phyloP scores from a whole-genome alignment of 2,113 vertebrate genomes.

The Phrynocephalus versicolor region DNA sequence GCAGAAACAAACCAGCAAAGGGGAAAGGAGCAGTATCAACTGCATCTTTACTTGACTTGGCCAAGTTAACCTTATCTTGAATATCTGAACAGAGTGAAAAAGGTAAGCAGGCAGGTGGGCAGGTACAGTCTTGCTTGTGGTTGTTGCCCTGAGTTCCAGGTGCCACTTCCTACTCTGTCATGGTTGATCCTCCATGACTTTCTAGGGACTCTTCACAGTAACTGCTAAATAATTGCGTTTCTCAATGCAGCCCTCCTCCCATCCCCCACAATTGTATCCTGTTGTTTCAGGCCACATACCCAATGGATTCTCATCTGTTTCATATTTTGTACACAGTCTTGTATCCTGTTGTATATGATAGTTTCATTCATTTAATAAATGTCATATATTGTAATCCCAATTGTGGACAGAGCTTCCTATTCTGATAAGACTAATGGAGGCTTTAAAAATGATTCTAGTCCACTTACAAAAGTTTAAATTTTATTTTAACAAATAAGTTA shows the following conservation, averaged over 20 bases:
- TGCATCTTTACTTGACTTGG: no score
- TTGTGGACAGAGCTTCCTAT: background rate
- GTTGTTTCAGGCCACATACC: background rate
- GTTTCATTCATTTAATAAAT: background rate
- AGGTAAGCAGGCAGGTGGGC: background rate
- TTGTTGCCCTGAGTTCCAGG: background rate
- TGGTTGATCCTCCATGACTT: background rate
- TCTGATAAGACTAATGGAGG: background rate
- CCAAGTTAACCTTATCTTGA: no score
- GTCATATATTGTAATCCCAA: background rate
- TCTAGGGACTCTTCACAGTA: background rate
- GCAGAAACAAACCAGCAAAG: no score
- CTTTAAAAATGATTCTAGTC: no score
- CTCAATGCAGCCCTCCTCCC: background rate
- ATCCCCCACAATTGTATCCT: background rate
- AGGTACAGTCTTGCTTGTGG: background rate
- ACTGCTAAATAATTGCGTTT: background rate
- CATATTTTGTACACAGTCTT: slow-evolving; percentile 1
- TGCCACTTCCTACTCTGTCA: background rate
- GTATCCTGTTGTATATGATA: background rate
- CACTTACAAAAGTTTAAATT: background rate
- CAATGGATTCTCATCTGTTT: background rate
- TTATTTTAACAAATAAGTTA: background rate
- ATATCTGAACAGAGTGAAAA: no score
- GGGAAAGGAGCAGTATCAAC: no score